A percentile compares a stretch with the other conserved stretches of the same genome.
These are phyloP conservation scores for Petromus typicus DNA, from an alignment of 2,113 vertebrate genomes.

Conservation along the genomic window DNA sequence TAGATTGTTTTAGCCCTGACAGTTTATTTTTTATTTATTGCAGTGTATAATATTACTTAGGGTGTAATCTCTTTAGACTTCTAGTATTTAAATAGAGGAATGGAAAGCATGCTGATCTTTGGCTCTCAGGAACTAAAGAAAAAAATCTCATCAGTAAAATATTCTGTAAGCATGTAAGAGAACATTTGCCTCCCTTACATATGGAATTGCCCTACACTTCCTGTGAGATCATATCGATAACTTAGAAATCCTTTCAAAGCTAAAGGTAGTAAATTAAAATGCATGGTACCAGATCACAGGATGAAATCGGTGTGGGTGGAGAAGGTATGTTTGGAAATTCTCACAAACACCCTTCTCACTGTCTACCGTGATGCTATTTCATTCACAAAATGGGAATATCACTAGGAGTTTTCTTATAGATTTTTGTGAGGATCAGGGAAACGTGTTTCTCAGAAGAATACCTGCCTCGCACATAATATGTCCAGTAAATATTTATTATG, in stretches of 20 bases:
- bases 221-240: not conserved
- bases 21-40: slow-evolving; percentile 45
- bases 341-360: not conserved
- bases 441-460: not conserved
- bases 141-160: slow-evolving; percentile 26
- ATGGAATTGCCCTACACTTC: not conserved
- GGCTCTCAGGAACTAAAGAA: not conserved
- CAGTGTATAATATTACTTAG: slow-evolving; percentile 18
- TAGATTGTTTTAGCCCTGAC: slow-evolving; percentile 48
- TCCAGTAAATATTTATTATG: not conserved
- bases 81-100: slow-evolving; percentile 23
- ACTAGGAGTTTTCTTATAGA: not conserved
- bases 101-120: not conserved
- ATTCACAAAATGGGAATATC: not conserved
- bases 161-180: not conserved
- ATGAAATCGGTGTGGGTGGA: not conserved
- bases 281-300: not conserved
- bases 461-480: rapidly evolving
- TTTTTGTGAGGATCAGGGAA: not conserved
- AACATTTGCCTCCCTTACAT: not conserved
- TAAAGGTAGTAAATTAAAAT: not conserved
- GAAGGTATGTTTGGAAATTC: not conserved
- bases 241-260: not conserved
- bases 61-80: slow-evolving; percentile 48
- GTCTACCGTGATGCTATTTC: no score